Evolutionary conservation across 2,113 vertebrate species (phyloP).

Genomic region (Oreochromis tanganicae): DNA sequence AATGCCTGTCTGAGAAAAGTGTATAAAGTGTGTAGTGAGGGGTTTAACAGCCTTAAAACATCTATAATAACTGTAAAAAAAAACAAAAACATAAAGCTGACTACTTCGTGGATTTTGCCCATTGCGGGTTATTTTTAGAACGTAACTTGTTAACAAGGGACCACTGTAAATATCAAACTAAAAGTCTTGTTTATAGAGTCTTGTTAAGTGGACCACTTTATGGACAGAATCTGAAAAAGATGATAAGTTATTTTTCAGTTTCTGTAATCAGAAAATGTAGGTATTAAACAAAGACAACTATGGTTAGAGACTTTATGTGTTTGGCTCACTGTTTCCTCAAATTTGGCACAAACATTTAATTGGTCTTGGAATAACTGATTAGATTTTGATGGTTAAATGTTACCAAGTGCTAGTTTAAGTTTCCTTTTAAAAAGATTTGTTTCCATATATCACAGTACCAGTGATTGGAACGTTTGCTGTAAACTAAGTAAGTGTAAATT

Average conservation of each 20-base stretch:
- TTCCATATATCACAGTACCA: background rate
- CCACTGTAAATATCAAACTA: background rate
- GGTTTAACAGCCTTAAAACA: background rate
- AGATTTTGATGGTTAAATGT: background rate
- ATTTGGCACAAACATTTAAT: background rate
- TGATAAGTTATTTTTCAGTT: background rate
- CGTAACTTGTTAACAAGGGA: no score
- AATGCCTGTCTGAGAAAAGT: background rate
- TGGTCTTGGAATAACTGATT: background rate
- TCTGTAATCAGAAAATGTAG: background rate
- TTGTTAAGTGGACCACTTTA: background rate
- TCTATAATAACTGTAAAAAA: background rate
- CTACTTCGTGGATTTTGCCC: no score
- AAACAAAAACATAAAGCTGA: no score
- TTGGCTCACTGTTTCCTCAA: background rate
- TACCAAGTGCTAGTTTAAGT: background rate
- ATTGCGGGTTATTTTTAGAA: no score
- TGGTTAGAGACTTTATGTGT: background rate
- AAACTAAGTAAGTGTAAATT: background rate
- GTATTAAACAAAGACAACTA: background rate
- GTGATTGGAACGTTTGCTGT: background rate
- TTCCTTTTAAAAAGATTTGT: background rate
- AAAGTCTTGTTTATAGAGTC: background rate
- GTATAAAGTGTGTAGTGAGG: background rate
- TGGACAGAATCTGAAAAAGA: background rate